Percentiles rank a stretch among this genome's conserved stretches.
Evolutionary conservation across 2,797 vertebrate species (phyloP).

Genomic region (Coilia nasus): DNA sequence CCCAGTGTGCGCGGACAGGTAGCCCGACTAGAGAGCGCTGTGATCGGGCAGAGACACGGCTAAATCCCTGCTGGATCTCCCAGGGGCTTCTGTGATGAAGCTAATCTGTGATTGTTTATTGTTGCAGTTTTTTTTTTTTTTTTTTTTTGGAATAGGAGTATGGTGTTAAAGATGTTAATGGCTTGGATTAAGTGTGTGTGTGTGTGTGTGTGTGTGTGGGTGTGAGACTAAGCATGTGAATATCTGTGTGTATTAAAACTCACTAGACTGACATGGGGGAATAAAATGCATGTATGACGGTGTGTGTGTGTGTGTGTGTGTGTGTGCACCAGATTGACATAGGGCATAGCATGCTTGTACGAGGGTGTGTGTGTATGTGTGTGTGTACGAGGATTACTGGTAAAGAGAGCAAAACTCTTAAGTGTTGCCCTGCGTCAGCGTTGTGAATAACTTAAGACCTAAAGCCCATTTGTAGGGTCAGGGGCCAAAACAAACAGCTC

Average conservation of each 20-base stretch:
- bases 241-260: background rate
- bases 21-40: background rate
- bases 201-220: background rate
- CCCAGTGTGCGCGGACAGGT: background rate
- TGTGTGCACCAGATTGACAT: background rate
- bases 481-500: background rate
- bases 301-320: background rate
- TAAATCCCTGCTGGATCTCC: constrained; percentile 8
- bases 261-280: background rate
- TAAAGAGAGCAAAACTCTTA: background rate
- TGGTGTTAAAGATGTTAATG: background rate
- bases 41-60: background rate
- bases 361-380: background rate
- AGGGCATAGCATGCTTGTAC: no score
- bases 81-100: background rate
- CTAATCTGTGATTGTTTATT: background rate
- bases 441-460: background rate
- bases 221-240: background rate
- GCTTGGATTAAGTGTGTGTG: background rate
- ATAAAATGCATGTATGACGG: background rate
- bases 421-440: background rate
- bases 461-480: background rate
- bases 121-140: background rate
- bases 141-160: no score
- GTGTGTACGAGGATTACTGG: background rate